Percentiles rank a stretch among this genome's conserved stretches.
phyloP scores from a whole-genome alignment of 37 sponge, comb jelly and placozoan genomes.

The Diacarnus erythraeanus region DNA sequence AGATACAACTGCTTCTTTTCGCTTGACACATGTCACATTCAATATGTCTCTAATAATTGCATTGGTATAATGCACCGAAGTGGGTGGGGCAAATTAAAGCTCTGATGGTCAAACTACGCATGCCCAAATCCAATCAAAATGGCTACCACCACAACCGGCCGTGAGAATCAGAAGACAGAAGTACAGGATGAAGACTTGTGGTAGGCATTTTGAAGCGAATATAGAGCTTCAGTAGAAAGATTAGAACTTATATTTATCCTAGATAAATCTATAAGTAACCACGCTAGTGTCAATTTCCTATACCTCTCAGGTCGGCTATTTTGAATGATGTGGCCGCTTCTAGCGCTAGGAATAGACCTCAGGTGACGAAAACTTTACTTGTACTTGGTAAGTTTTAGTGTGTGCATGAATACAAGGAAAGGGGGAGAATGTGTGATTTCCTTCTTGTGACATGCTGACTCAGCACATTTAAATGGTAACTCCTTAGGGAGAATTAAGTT shows the following conservation, averaged over 20 bases:
- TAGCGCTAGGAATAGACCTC: constrained; percentile 51
- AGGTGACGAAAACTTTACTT: constrained; percentile 67
- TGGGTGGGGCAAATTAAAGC: neutral
- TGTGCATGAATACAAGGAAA: no score
- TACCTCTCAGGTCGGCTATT: constrained; percentile 68
- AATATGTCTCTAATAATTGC: no score
- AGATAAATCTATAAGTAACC: neutral
- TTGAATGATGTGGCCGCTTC: constrained; percentile 74
- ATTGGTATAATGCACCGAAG: neutral
- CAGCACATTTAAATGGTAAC: no score
- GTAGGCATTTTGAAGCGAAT: constrained; percentile 12
- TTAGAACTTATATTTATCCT: neutral
- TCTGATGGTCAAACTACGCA: neutral
- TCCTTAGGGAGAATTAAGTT: no score
- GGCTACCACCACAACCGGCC: constrained; percentile 26
- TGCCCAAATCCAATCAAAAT: constrained; percentile 22
- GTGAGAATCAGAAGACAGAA: constrained; percentile 34
- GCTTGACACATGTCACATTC: neutral
- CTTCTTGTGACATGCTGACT: no score
- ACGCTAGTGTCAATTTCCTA: neutral
- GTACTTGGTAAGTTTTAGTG: constrained; percentile 62
- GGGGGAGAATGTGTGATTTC: no score
- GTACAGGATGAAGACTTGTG: constrained; percentile 51
- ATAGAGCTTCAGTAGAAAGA: neutral
- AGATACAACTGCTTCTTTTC: no score